A percentile compares a stretch with the other conserved stretches of the same genome.
Evolutionary conservation across 2,113 vertebrate genomes (phyloP).

Genomic region (Calonectris borealis): DNA sequence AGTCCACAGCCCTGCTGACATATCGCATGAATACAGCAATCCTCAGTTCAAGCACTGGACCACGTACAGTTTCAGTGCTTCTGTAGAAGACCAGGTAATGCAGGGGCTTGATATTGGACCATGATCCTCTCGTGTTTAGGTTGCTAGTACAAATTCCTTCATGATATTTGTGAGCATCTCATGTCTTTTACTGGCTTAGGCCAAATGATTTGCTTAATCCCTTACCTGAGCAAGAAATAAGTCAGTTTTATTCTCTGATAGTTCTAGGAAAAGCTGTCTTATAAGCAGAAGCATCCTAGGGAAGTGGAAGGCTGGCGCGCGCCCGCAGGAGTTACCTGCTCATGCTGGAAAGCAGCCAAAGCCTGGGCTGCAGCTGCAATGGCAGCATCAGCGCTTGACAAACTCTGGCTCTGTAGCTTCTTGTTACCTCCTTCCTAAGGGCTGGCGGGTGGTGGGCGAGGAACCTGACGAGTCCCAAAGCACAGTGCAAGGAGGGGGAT

Average conservation of each 20-base stretch:
- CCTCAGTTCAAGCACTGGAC: not conserved
- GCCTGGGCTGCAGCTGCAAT: not conserved
- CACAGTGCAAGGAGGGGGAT: not conserved
- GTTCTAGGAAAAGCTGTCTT: not conserved
- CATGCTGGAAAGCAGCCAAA: not conserved
- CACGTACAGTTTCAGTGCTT: not conserved
- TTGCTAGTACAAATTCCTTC: not conserved
- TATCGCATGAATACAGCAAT: fast-evolving
- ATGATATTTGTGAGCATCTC: not conserved
- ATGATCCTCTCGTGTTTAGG: not conserved
- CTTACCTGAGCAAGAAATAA: not conserved
- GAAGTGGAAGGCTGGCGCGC: not conserved
- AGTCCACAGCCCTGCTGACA: not conserved
- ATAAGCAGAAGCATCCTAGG: not conserved
- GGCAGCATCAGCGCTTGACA: not conserved
- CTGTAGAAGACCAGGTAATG: not conserved
- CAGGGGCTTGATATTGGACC: not conserved
- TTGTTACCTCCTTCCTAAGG: not conserved
- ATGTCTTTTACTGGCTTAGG: not conserved
- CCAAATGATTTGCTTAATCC: not conserved
- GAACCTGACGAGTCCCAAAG: not conserved
- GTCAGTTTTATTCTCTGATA: not conserved
- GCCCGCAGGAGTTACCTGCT: not conserved
- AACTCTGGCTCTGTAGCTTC: not conserved
- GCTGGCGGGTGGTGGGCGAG: not conserved